Percentiles rank a stretch among this genome's conserved stretches.
Evolutionary conservation across 2,113 vertebrate genomes (phyloP).

Genomic region (Romanogobio albipinnatus): DNA sequence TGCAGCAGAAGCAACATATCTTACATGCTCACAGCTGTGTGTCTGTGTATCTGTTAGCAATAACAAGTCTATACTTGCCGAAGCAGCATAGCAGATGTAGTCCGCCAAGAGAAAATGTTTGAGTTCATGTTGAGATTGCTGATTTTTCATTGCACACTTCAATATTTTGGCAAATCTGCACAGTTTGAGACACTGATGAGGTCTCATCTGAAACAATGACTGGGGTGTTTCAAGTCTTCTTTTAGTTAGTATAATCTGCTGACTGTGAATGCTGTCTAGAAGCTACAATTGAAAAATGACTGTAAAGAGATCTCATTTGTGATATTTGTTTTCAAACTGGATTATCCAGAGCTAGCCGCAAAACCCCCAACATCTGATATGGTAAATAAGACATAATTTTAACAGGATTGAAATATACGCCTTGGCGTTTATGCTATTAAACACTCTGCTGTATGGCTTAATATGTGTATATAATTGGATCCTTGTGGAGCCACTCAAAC

Average conservation of each 20-base stretch:
- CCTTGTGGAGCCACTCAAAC: constrained; percentile 36
- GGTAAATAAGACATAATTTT: constrained; percentile 17
- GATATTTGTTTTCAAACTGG: background rate
- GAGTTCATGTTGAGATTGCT: background rate
- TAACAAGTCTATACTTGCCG: no score
- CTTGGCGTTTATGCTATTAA: constrained; percentile 39
- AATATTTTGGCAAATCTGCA: background rate
- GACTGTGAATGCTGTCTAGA: background rate
- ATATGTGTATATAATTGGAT: constrained; percentile 50
- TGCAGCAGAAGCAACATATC: no score
- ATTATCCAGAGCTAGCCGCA: background rate
- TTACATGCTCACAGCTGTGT: no score
- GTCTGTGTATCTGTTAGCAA: no score
- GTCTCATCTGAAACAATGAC: background rate
- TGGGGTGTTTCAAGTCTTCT: background rate
- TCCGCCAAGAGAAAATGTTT: no score
- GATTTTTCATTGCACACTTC: background rate
- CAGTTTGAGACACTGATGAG: background rate
- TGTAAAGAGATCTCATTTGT: background rate
- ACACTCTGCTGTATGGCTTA: constrained; percentile 37
- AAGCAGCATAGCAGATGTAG: no score
- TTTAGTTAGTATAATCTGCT: background rate
- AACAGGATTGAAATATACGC: constrained; percentile 17
- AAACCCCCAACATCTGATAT: background rate
- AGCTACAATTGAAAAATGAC: background rate